Evolutionary conservation across 1,140 invertebrate species (phyloP), one percentile per base, ranked within the genome.

Genomic region (Drosophila erecta): DNA sequence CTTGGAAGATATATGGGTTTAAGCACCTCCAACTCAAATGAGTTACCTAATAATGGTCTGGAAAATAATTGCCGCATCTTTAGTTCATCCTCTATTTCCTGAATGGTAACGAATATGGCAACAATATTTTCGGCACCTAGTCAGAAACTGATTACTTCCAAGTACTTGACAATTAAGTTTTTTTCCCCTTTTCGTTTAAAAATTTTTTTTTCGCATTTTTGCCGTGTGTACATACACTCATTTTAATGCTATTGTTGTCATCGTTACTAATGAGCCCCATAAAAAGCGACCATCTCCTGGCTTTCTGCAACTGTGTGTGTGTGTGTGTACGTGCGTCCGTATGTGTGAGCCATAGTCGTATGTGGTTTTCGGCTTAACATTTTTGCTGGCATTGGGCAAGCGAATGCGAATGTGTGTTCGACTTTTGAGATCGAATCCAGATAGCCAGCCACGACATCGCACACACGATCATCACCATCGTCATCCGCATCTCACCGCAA

Each of bases 341-440:
- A 12, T 24, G 5, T 37, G 44, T 50, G 46, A 17, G 44, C 43
- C 53, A 55, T 27, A 35, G 15, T 41, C 46, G 46, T 17, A 17
- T 50, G 54, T 22, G 11, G 47, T 17, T 50, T 27, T 47, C 12
- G 20, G 20, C n/a, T 24, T n/a, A 38, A 38, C 2, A 20, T 11
- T 30, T 57, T 35, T 27, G 15, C 46, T 53, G 75, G 57, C 79
- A 74, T 81, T 83, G 79, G 72, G 62, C 33, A 43, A 66, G 60
- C 50, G 41, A 44, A 44, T 49, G 65, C 54, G 44, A 56, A 20
- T 44, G 76, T 81, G 73, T 78, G 69, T 85, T 67, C 24, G 61
- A 57, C 49, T 77, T 86, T 78, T 62, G 56, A 85, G 81, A 85
- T 85, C 76, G 83, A 86, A 81, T 74, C 83, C 81, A 70, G 81